phyloP scores from a whole-genome alignment of 2,113 vertebrate genomes.

The Suncus etruscus region DNA sequence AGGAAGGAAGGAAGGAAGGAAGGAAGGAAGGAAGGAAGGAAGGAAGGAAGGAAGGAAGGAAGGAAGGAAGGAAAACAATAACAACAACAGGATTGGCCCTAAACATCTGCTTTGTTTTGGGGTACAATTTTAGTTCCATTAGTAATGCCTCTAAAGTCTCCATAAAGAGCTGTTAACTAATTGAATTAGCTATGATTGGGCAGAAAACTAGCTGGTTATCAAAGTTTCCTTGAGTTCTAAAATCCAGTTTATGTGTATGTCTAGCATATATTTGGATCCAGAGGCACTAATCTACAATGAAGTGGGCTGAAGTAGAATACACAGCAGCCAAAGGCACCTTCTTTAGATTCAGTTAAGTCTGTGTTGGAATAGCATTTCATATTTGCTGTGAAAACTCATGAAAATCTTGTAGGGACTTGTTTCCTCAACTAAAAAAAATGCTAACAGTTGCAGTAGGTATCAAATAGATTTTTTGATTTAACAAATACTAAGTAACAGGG shows the following conservation, averaged over 20 bases:
- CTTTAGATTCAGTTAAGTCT: background rate
- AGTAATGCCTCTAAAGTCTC: background rate
- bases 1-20: no score
- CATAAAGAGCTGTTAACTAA: constrained; percentile 16
- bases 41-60: no score
- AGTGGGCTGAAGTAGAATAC: background rate
- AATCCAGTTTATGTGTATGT: background rate
- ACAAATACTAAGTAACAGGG: background rate
- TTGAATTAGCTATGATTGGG: constrained; percentile 12
- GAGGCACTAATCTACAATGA: background rate
- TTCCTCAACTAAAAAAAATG: constrained; percentile 36
- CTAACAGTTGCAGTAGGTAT: background rate
- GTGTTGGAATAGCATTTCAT: background rate
- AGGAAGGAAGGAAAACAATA: no score
- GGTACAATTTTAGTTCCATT: constrained; percentile 23
- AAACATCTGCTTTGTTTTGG: background rate
- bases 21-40: no score
- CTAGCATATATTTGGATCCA: background rate
- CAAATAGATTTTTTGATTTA: constrained; percentile 3
- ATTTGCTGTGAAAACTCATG: constrained; percentile 1
- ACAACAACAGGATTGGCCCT: background rate
- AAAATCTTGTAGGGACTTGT: background rate
- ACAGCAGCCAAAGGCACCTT: background rate
- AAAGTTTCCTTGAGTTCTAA: background rate
- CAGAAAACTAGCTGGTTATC: constrained; percentile 1